phyloP scores from a whole-genome alignment of 2,888 invertebrate species.

The Eupithecia insigniata region DNA sequence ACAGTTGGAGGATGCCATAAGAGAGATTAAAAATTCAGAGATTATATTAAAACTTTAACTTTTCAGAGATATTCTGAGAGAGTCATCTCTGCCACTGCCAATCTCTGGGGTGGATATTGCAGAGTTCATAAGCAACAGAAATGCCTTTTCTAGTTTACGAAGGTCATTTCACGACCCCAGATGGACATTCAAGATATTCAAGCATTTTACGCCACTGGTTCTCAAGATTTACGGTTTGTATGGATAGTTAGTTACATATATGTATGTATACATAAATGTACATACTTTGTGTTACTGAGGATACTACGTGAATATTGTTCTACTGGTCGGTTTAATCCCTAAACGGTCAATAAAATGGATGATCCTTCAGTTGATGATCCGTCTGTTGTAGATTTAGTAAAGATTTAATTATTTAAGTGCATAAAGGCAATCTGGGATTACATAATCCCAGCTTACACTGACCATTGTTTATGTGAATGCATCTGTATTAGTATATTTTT shows the following conservation, averaged over 20 bases:
- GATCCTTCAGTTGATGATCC: neutral
- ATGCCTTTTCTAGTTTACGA: neutral
- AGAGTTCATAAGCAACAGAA: neutral
- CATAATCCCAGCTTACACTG: neutral
- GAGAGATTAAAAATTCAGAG: neutral
- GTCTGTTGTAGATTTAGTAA: neutral
- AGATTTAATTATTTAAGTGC: neutral
- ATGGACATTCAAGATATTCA: neutral
- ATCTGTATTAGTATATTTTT: too few relatives aligned
- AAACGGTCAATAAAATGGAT: neutral
- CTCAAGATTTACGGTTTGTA: too few relatives aligned
- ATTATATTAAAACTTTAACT: neutral
- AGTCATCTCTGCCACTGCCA: neutral
- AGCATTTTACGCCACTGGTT: too few relatives aligned
- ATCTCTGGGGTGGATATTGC: neutral
- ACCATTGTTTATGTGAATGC: neutral
- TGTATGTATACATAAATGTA: too few relatives aligned
- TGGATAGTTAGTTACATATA: neutral
- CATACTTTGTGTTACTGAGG: neutral
- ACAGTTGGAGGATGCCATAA: too few relatives aligned
- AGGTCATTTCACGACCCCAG: neutral
- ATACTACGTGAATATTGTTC: neutral
- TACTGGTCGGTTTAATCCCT: neutral
- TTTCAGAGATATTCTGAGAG: neutral
- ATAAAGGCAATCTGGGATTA: neutral